Evolutionary conservation across 2,113 vertebrate genomes (phyloP).

Genomic region (Alectura lathami): DNA sequence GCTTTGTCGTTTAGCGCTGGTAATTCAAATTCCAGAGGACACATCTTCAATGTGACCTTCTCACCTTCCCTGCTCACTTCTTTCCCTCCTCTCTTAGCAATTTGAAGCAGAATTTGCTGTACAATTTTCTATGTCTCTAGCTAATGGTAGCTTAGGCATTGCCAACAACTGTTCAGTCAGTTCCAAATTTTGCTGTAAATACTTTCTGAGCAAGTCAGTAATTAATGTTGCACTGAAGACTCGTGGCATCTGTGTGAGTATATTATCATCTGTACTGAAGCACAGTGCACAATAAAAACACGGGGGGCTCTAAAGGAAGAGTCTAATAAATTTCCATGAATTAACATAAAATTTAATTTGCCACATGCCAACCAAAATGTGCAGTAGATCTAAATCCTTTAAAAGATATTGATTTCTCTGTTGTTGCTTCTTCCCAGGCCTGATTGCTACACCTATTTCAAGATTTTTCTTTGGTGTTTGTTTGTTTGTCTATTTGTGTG

Average conservation of each 20-base stretch:
- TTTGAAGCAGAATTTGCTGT: not conserved
- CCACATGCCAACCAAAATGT: slow-evolving; percentile 62
- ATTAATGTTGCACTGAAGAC: slow-evolving; percentile 50
- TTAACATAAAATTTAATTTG: slow-evolving; percentile 65
- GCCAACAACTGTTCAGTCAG: not conserved
- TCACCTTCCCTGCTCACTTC: not conserved
- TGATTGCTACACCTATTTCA: not conserved
- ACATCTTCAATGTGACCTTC: not conserved
- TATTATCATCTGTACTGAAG: slow-evolving; percentile 37
- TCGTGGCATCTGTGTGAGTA: slow-evolving; percentile 53
- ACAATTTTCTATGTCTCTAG: not conserved
- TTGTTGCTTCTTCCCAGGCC: not conserved
- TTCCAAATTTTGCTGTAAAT: slow-evolving; percentile 21
- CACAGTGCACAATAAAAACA: slow-evolving; percentile 32
- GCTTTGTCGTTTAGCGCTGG: not conserved
- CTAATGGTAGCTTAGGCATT: not conserved
- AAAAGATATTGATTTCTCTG: not conserved
- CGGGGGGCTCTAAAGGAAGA: slow-evolving; percentile 18
- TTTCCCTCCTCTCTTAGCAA: not conserved
- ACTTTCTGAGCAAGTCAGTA: slow-evolving; percentile 6
- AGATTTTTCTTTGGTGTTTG: not conserved
- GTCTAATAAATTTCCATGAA: slow-evolving; percentile 60
- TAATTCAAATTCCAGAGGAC: slow-evolving; percentile 35
- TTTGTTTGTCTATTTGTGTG: not conserved
- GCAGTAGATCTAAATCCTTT: slow-evolving; percentile 31